Base-by-base conservation (phyloP, 2,888 invertebrate species). In the Lampropteryx suffumata region DNA sequence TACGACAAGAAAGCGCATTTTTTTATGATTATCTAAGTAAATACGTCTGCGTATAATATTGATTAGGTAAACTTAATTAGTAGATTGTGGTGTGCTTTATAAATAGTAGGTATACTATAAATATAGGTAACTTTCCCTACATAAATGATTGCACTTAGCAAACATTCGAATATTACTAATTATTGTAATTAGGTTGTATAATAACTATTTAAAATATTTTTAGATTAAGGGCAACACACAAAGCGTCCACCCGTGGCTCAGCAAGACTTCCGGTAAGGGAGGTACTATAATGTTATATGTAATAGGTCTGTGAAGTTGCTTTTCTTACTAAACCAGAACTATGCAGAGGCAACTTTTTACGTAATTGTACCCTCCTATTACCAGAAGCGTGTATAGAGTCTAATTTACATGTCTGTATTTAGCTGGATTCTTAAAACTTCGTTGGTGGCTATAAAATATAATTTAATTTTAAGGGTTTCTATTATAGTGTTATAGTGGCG, bases 111-210 rank as follows among this genome's bases (percentile, higher is more conserved):
- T 17, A 17, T 17, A 17, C 17, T 13, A 37, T 4, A 21, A 27
- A 30, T 30, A 13, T 14, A 42, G 6, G 8, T 17, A 28, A 24
- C 13, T 14, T 41, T 34, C 9, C 10, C 33, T 33, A 41, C 24
- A 13, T 6, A 24, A 1, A 24, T 33, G 11, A 29, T 26, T 27
- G 28, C 34, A 48, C 36, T 48, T 41, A 48, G 28, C 9, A 24
- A 17, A 48, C 28, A 30, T 34, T 41, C 35, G 32, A 47, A 47
- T 47, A 47, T 34, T 40, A 17, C 27, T 40, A 29, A 10, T 11
- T 7, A 17, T 37, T 26, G 21, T 32, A 33, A 42, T 33, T 24
- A 14, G 12, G 7, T 27, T 39, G 14, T 12, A n/a, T 29, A 47
- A 33, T 40, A 44, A 29, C 28, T 28, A 30, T 27, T 39, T 26